A percentile compares a stretch with the other conserved stretches of the same genome.
These are phyloP conservation scores for Acridotheres tristis DNA, from an alignment of 2,797 vertebrate species.

Conservation along the genomic window DNA sequence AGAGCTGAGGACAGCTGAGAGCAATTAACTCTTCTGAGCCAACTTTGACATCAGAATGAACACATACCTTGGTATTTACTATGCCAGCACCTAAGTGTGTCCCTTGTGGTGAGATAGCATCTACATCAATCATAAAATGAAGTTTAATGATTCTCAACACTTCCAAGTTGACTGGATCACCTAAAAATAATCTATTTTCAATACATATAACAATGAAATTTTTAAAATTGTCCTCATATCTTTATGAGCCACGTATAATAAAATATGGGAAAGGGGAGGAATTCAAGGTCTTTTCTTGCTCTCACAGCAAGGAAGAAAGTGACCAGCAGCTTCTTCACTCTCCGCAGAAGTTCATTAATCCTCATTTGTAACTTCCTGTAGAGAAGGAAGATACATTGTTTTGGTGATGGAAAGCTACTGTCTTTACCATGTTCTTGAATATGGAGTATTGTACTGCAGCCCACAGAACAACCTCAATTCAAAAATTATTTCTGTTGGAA, in stretches of 20 bases:
- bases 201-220: neutral
- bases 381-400: neutral
- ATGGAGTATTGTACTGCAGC: neutral
- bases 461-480: neutral
- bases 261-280: rapidly evolving
- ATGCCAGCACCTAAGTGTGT: neutral
- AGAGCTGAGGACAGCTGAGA: neutral
- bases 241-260: neutral
- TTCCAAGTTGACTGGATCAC: neutral
- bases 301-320: neutral
- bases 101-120: neutral
- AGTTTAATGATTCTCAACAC: neutral
- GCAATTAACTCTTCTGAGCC: neutral
- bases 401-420: neutral
- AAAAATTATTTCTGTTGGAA: neutral
- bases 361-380: neutral
- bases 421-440: neutral
- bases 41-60: neutral
- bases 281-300: neutral
- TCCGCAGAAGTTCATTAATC: neutral
- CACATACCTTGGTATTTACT: neutral
- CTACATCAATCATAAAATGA: neutral
- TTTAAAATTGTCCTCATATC: neutral
- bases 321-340: neutral
- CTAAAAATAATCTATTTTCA: neutral